Percentiles rank a stretch among this genome's conserved stretches.
phyloP scores from a whole-genome alignment of 2,113 vertebrate species.

The Pan paniscus region DNA sequence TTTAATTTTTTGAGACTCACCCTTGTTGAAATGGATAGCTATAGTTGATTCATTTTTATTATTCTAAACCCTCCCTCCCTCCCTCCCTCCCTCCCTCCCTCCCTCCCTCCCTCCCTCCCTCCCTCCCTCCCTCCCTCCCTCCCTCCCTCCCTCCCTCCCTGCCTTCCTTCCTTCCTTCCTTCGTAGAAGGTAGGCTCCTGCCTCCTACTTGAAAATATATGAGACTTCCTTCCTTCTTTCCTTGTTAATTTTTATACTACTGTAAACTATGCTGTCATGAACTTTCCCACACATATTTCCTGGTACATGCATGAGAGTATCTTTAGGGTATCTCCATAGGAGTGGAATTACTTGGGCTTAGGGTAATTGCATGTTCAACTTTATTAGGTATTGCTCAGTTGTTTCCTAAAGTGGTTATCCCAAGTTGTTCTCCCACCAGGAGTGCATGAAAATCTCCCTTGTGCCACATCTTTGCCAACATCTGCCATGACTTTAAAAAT shows the following conservation, averaged over 20 bases:
- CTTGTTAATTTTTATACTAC: too few species aligned
- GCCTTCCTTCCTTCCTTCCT: fast-evolving
- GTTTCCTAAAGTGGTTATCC: not conserved
- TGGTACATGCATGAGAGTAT: not conserved
- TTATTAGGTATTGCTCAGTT: not conserved
- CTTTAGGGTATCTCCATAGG: not conserved
- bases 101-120: too few species aligned
- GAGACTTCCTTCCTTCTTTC: too few species aligned
- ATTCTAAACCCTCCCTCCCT: not conserved
- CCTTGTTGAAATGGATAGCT: not conserved
- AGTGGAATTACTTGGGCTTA: not conserved
- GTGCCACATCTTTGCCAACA: not conserved
- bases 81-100: too few species aligned
- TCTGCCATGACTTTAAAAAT: not conserved
- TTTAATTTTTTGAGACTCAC: not conserved
- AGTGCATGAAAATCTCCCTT: not conserved
- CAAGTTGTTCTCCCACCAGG: not conserved
- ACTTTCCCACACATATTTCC: not conserved
- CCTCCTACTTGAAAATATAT: too few species aligned
- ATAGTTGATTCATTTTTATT: not conserved
- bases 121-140: fast-evolving
- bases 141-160: fast-evolving
- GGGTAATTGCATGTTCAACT: not conserved
- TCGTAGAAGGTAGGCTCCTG: too few species aligned
- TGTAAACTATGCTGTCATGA: not conserved